phyloP scores from a whole-genome alignment of 2,888 invertebrate genomes.

The Endotricha flammealis region DNA sequence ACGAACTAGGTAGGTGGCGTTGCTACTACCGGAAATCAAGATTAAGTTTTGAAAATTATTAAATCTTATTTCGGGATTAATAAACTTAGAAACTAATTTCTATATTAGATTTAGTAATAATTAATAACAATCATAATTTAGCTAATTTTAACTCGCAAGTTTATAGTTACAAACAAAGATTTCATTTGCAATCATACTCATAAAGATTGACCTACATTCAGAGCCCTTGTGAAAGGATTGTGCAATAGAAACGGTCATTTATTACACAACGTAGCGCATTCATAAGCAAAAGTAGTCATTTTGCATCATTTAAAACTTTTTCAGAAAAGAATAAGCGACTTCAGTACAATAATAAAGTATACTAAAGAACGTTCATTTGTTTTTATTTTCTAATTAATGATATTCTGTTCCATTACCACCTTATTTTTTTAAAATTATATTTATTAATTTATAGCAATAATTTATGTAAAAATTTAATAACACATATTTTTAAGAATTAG shows the following conservation, averaged over 20 bases:
- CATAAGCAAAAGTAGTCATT: conserved; percentile 68
- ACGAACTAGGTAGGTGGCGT: conserved; percentile 23
- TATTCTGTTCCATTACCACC: background rate
- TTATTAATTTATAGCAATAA: conserved; percentile 5
- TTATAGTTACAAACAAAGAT: conserved; percentile 19
- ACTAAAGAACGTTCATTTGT: conserved; percentile 29
- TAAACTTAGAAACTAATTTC: background rate
- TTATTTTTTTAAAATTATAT: conserved; percentile 10
- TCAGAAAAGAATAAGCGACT: conserved; percentile 30
- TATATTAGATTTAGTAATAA: background rate
- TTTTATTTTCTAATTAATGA: conserved; percentile 18
- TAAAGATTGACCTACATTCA: conserved; percentile 76
- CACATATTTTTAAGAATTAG: conserved; percentile 59
- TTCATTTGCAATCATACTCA: conserved; percentile 54
- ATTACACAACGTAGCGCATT: conserved; percentile 73
- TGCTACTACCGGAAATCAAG: conserved; percentile 22
- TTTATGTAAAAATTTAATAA: conserved; percentile 55
- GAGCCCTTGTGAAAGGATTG: conserved; percentile 79
- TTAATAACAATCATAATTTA: conserved; percentile 4
- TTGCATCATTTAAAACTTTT: conserved; percentile 59
- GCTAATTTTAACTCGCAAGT: conserved; percentile 1
- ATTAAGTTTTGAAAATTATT: background rate
- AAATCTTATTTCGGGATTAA: background rate
- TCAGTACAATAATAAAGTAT: conserved; percentile 29
- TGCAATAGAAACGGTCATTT: conserved; percentile 78